Evolutionary conservation across 2,797 vertebrate species (phyloP), one percentile per base, ranked within the genome.

Genomic region (Parauchenoglanis ngamensis): DNA sequence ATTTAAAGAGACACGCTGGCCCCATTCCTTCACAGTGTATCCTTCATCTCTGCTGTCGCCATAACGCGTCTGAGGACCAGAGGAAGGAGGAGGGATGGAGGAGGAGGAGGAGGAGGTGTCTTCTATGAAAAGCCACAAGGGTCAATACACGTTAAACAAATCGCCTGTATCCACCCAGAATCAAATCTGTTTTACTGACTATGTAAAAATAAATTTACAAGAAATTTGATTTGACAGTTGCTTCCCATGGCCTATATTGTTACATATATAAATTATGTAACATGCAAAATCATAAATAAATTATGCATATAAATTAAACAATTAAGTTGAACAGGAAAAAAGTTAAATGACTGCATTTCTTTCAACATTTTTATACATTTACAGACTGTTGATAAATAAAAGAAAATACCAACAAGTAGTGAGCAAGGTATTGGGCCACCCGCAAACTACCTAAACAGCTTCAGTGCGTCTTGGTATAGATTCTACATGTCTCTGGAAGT

Each of bases 91-190:
- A 52, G 25, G 78, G 10, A 35, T 10, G 77, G 77, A 80, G 28
- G 76, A 61, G 56, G 8, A 11, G 46, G 21, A 46, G 31, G 31
- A 79, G 7, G 4, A 5, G 46, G 11, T 57, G 68, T 73, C 10
- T 82, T 49, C 17, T 83, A 44, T 84, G 83, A 46, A 84, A 84
- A 84, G 83, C 68, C 68, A n/a, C 28, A 61, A 46, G 83, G 68
- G 83, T 11, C 83, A 84, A 84, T 73, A 59, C 40, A 28, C 28
- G 13, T 10, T 0, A 21, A 68, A 17, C 31, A 44, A 65, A 65
- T 31, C 65, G 5, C 4, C 4, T 31, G 12, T 31, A 5, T 17
- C 28, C n/a, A 31, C n/a, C 28, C 65, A 68, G 13, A 67, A n/a
- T 72, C 68, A 49, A 75, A 75, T 21, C 23, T 23, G 1, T 2